Evolutionary conservation across 2,797 vertebrate genomes (phyloP), one percentile per base, ranked within the genome.

Genomic region (Poecilia wingei): DNA sequence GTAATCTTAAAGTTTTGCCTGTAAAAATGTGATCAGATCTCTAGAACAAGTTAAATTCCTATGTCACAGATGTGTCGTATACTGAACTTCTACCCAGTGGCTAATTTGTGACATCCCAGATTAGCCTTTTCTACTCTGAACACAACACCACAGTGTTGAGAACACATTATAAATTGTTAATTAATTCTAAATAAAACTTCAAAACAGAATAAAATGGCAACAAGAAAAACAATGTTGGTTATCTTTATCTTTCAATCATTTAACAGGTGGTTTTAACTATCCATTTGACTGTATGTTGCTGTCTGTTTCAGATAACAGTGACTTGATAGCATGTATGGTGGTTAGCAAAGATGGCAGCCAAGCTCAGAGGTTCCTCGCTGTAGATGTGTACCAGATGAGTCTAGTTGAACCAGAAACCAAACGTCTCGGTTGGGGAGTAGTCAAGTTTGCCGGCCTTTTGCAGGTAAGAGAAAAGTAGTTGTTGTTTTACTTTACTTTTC

Each of bases 351-450:
- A 99, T 12, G 97, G 97, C 0, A 90, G 96, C 80, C 97, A 98
- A 90, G 97, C 97, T 75, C 98, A 99, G 92, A 95, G 98, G 61
- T 99, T 99, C 90, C 95, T 99, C 71, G 97, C 98, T 8, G 98
- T 99, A 0, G 98, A 99, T 47, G 96, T 99, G 71, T 99, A 99
- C 93, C 98, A 99, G 93, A 99, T 99, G 98, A 99, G 98, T 87
- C 92, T 99, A 83, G 98, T 99, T 64, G 98, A 99, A 82, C 98
- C 98, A 0, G 98, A 99, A 55, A 93, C 96, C 83, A 98, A 98
- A 89, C 96, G 98, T 22, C 96, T 99, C 0, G 98, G 98, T 64
- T 99, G 98, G 98, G 98, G 98, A 16, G 98, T 99, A 0, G 98
- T 99, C 79, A 99, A 99, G 85, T 99, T 99, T 77, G 98, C 98